Conservation (phyloP, 2,113 vertebrate species). For the Elachura formosa region DNA sequence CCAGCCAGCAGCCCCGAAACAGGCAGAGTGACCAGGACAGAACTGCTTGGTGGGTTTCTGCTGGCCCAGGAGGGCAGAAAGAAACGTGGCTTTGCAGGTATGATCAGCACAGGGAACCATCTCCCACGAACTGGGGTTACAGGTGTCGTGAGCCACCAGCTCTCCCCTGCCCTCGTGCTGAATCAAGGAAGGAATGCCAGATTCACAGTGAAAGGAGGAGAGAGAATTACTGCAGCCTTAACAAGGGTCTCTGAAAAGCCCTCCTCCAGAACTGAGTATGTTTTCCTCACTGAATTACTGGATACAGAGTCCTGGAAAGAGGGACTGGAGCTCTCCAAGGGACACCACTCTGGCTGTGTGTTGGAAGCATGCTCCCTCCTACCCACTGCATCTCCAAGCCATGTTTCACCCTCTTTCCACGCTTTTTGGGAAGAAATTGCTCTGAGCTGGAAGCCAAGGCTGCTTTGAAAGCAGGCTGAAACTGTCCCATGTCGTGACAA, state of each 20-base stretch:
- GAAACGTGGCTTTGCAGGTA: not conserved
- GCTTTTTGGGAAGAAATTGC: not conserved
- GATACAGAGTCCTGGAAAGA: not conserved
- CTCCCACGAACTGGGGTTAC: not conserved
- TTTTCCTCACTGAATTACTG: not conserved
- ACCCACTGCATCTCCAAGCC: not conserved
- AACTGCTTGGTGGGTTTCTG: not conserved
- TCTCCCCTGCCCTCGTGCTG: not conserved
- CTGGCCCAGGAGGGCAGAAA: not conserved
- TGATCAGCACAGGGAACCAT: not conserved
- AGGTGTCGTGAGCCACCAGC: not conserved
- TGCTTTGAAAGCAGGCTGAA: not conserved
- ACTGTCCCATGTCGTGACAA: not conserved
- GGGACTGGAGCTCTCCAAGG: not conserved
- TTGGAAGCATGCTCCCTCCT: not conserved
- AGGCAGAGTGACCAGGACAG: not conserved
- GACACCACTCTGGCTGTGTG: not conserved
- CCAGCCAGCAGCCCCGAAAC: not conserved
- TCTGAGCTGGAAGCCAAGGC: not conserved
- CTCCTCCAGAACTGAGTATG: not conserved
- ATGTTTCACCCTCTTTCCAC: not conserved
- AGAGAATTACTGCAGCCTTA: conserved; percentile 3
- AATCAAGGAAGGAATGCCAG: not conserved
- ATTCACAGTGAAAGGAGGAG: conserved; percentile 1
- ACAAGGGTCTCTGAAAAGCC: not conserved